Evolutionary conservation across 2,113 vertebrate species (phyloP).

Genomic region (Passer montanus): DNA sequence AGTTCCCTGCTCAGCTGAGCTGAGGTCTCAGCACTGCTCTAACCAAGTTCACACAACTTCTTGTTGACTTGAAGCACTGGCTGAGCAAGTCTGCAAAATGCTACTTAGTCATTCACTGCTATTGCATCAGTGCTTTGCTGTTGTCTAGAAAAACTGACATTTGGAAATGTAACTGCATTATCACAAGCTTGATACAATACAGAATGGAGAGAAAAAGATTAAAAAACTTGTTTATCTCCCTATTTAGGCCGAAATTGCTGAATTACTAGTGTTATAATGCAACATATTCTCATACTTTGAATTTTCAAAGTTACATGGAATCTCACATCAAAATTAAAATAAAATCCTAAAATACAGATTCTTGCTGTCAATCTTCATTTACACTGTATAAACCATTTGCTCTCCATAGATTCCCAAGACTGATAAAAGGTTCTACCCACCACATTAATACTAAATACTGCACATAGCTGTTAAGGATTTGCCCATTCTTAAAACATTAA

Average conservation of each 20-base stretch:
- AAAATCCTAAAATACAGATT: neutral
- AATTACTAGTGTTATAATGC: neutral
- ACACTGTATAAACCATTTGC: neutral
- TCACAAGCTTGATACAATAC: neutral
- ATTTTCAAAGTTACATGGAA: neutral
- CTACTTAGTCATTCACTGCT: neutral
- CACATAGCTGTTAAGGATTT: neutral
- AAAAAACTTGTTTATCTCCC: neutral
- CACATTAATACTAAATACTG: neutral
- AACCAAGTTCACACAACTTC: neutral
- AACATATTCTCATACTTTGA: neutral
- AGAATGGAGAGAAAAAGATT: neutral
- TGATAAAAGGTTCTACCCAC: neutral
- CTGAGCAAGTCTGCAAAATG: constrained; percentile 13
- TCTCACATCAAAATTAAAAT: neutral
- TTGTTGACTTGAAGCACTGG: constrained; percentile 4
- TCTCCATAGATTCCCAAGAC: neutral
- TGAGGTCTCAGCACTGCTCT: neutral
- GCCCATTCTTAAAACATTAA: neutral
- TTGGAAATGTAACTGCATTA: neutral
- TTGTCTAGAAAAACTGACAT: neutral
- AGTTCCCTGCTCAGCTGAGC: neutral
- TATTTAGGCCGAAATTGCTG: neutral
- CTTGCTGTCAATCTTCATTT: neutral
- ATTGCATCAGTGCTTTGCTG: neutral